Evolutionary conservation across 2,797 vertebrate species (phyloP).

Genomic region (Halcyon badia): DNA sequence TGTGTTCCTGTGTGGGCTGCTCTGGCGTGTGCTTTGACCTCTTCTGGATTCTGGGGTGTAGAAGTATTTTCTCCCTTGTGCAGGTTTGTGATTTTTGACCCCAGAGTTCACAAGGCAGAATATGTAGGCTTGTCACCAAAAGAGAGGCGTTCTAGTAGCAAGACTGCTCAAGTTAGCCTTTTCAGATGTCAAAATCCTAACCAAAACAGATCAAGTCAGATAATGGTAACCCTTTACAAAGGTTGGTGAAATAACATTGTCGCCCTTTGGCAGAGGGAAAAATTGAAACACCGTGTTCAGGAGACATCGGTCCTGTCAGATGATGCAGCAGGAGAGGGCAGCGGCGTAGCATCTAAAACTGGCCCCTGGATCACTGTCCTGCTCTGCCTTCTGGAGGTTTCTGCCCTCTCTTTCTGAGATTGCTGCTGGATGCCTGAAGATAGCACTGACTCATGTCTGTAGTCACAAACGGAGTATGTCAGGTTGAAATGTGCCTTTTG

Average conservation of each 20-base stretch:
- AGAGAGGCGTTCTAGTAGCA: not conserved
- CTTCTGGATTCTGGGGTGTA: not conserved
- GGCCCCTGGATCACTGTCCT: not conserved
- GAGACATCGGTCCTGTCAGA: not conserved
- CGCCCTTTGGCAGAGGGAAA: constrained; percentile 35
- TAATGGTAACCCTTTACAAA: constrained; percentile 52
- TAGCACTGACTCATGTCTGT: not conserved
- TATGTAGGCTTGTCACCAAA: not conserved
- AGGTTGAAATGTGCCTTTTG: not conserved
- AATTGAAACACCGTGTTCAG: not conserved
- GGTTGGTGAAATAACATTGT: constrained; percentile 56
- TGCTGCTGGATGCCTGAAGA: not conserved
- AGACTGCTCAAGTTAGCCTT: constrained; percentile 47
- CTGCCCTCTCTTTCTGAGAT: not conserved
- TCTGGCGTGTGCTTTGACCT: not conserved
- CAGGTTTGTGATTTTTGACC: not conserved
- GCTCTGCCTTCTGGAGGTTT: not conserved
- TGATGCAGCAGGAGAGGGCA: not conserved
- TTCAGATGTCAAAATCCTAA: constrained; percentile 61
- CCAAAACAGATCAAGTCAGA: not conserved
- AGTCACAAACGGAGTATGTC: not conserved
- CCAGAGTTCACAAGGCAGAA: not conserved
- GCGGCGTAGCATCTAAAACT: not conserved
- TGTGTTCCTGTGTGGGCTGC: too few species aligned
- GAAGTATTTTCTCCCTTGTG: not conserved